Conservation (phyloP, 2,888 invertebrate genomes). For the Julus scandinavius region DNA sequence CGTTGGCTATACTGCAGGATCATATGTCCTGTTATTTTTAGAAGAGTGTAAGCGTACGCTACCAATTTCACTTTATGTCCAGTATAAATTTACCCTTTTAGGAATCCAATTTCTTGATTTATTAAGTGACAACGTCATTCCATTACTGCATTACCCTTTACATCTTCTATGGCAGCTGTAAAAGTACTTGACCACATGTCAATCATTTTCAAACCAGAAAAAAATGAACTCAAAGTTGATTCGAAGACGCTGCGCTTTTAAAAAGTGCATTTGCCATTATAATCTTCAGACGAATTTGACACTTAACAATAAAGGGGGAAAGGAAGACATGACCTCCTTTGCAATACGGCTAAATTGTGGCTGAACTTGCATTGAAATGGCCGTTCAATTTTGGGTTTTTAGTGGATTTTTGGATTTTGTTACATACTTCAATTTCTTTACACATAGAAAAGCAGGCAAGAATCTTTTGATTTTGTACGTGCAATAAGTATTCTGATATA, state of each 20-base stretch:
- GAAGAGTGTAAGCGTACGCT: not conserved
- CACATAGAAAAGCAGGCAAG: too few relatives aligned
- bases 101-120: conserved; percentile 5
- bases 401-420: too few relatives aligned
- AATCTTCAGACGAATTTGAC: not conserved
- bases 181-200: conserved; percentile 6
- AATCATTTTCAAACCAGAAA: not conserved
- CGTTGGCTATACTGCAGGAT: not conserved
- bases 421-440: too few relatives aligned
- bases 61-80: not conserved
- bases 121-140: conserved; percentile 28
- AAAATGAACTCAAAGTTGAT: not conserved
- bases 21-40: not conserved
- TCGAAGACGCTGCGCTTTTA: not conserved
- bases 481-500: too few relatives aligned
- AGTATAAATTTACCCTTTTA: not conserved
- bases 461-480: too few relatives aligned
- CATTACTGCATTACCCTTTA: not conserved
- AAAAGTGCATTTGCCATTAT: not conserved
- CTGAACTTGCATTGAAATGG: too few relatives aligned
- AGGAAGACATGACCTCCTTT: not conserved
- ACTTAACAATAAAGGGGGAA: not conserved
- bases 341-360: not conserved
- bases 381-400: too few relatives aligned
- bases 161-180: not conserved